Percentiles rank a stretch among this genome's conserved stretches.
Evolutionary conservation across 2,113 vertebrate genomes (phyloP).

Genomic region (Agelaius tricolor): DNA sequence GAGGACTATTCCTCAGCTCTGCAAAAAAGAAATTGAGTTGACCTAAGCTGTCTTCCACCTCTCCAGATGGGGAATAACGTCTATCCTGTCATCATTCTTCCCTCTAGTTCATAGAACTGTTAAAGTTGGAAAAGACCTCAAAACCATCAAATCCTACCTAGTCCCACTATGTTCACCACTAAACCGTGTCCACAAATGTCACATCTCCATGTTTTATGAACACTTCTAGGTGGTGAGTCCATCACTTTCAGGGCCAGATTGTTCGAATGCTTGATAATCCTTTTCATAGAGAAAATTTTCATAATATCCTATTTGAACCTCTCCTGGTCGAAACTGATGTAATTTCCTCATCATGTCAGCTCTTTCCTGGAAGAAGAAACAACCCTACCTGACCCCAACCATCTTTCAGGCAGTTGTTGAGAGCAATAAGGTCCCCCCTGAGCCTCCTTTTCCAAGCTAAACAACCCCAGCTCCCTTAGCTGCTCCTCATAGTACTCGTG

Average conservation of each 20-base stretch:
- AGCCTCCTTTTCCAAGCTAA: not conserved
- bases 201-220: not conserved
- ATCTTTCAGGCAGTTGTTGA: not conserved
- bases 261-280: not conserved
- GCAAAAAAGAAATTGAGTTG: not conserved
- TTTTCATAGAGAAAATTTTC: not conserved
- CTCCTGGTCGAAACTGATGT: not conserved
- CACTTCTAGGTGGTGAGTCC: not conserved
- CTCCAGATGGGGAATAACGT: not conserved
- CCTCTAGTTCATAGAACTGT: not conserved
- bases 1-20: not conserved
- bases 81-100: not conserved
- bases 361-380: not conserved
- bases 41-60: not conserved
- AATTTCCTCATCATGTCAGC: not conserved
- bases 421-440: fast-evolving
- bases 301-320: not conserved
- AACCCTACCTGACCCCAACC: not conserved
- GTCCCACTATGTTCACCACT: not conserved
- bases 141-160: not conserved
- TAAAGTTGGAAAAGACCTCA: not conserved
- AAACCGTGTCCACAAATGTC: not conserved
- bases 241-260: not conserved
- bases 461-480: not conserved
- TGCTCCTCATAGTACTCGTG: not conserved